Base-by-base conservation (phyloP, 2,888 invertebrate species). In the Autographa gamma region DNA sequence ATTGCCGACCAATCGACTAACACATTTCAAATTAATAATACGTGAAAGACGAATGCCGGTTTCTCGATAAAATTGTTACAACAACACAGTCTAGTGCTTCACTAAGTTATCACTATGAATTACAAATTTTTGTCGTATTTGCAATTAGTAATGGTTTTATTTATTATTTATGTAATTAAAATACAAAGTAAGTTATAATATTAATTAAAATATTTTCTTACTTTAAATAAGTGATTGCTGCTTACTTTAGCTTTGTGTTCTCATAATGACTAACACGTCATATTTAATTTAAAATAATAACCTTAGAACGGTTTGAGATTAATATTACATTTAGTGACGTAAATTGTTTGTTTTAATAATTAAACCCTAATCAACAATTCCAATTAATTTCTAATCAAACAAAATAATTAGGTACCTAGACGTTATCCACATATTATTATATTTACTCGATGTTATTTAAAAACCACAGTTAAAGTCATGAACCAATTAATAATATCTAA, bases 91-190 rank as follows among this genome's bases (percentile, higher is more conserved):
- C n/a, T n/a, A 9, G 58, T 19, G 38, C 7, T 7, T 34, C 16
- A 48, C 19, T 18, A 31, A 31, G 25, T 43, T 38, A 32, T 34
- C 18, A 58, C 41, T 48, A 82, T 79, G 76, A 63, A 69, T 59
- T 73, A 64, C 66, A 76, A 41, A 71, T 7, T 74, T 63, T 58
- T 60, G 34, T 48, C 63, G 16, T 63, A 48, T 41, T 60, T 74
- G 56, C 56, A 66, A 64, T 60, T 71, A 52, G 54, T 74, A 16
- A 25, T 75, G n/a, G 56, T 59, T 43, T 63, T 81, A n/a, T 66
- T 76, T 61, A 16, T 70, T 18, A 76, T 83, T 56, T 77, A 60
- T 62, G 63, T 68, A 59, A 34, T 77, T 4, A 63, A 63, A 56
- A 43, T 60, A 52, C 66, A 71, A 31, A 71, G 77, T 77, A 65